Conservation (phyloP, 2,888 invertebrate species). For the Panorpa germanica region DNA sequence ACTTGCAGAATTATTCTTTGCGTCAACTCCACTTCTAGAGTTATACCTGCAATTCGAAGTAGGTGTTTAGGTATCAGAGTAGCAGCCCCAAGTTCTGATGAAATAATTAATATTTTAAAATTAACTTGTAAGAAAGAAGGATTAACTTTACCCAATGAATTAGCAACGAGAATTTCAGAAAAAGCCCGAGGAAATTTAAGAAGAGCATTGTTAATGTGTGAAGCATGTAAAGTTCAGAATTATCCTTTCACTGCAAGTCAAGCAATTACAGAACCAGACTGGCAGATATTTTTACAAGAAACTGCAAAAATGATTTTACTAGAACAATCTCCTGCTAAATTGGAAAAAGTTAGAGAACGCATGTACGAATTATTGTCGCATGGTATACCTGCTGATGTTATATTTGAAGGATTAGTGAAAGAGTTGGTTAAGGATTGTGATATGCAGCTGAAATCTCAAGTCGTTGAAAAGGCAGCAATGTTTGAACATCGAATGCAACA, state of each 20-base stretch:
- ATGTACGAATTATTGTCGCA: conserved; percentile 88
- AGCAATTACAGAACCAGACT: conserved; percentile 74
- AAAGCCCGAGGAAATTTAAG: conserved; percentile 77
- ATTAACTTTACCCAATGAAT: conserved; percentile 50
- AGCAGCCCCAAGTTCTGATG: conserved; percentile 63
- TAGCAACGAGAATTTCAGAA: conserved; percentile 59
- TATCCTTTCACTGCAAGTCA: conserved; percentile 70
- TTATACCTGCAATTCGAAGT: conserved; percentile 92
- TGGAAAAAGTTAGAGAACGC: conserved; percentile 69
- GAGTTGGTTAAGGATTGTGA: conserved; percentile 82
- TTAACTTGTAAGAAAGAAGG: conserved; percentile 63
- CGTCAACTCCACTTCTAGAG: conserved; percentile 85
- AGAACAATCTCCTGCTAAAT: conserved; percentile 71
- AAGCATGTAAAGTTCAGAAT: conserved; percentile 83
- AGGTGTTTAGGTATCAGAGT: conserved; percentile 86
- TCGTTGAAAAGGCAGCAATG: conserved; percentile 68
- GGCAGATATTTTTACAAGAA: conserved; percentile 74
- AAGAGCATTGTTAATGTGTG: conserved; percentile 81
- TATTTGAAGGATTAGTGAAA: conserved; percentile 71
- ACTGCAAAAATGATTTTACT: conserved; percentile 72
- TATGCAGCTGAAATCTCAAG: conserved; percentile 67
- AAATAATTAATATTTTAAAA: conserved; percentile 46
- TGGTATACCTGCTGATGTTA: conserved; percentile 82
- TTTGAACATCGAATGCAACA: conserved; percentile 85
- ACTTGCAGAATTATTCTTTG: conserved; percentile 89